These are phyloP conservation scores for Ciconia boyciana DNA, from an alignment of 2,113 vertebrate species.

Conservation along the genomic window DNA sequence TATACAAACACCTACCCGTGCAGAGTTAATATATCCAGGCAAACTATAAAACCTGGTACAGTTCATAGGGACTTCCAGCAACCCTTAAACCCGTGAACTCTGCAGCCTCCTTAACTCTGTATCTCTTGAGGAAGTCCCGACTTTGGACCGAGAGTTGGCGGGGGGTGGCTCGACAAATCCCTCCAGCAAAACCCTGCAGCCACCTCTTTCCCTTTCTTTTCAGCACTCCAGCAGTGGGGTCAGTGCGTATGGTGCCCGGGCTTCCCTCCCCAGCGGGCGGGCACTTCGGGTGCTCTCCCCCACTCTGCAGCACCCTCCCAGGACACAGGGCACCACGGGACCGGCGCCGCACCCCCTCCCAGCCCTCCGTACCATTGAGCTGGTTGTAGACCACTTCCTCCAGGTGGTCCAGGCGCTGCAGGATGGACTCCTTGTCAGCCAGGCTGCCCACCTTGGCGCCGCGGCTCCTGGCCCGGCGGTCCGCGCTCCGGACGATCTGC, in stretches of 20 bases:
- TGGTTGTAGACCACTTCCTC: constrained; percentile 98
- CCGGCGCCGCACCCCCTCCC: not conserved
- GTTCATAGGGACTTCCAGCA: fast-evolving
- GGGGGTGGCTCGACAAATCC: not conserved
- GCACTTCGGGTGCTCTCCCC: not conserved
- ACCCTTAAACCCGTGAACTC: not conserved
- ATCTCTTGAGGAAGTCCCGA: not conserved
- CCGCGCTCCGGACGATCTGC: constrained; percentile 85
- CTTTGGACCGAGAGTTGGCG: not conserved
- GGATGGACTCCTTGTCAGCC: constrained; percentile 90
- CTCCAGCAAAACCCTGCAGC: not conserved
- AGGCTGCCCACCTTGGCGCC: constrained; percentile 83
- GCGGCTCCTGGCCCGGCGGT: constrained; percentile 85
- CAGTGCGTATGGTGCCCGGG: fast-evolving
- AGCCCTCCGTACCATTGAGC: constrained; percentile 84
- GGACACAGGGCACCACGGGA: not conserved
- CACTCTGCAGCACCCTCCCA: not conserved
- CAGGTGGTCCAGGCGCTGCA: constrained; percentile 92
- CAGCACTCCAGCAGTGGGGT: not conserved
- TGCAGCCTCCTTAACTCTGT: not conserved
- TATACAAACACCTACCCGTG: not conserved
- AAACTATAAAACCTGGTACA: not conserved
- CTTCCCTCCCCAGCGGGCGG: not conserved
- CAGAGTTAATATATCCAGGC: not conserved
- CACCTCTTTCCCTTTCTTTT: not conserved